phyloP scores from a whole-genome alignment of 2,888 invertebrate species.

The Amiota mariae region DNA sequence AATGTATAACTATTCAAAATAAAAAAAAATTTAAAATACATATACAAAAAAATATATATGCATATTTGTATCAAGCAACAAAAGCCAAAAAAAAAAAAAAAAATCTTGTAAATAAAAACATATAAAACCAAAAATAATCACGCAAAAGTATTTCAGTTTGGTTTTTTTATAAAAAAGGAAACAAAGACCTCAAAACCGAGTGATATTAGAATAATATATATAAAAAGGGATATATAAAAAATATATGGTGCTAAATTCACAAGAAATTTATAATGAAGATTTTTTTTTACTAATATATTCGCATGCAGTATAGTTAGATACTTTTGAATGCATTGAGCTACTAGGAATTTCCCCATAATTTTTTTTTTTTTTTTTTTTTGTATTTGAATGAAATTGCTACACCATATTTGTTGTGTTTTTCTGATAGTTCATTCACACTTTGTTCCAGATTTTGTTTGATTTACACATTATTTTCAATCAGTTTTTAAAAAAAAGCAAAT shows the following conservation, averaged over 20 bases:
- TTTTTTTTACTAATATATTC: neutral
- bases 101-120: neutral
- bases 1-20: neutral
- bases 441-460: neutral
- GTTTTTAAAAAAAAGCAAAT: no score
- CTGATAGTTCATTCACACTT: no score
- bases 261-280: no score
- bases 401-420: no score
- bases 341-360: no score
- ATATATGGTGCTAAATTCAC: no score
- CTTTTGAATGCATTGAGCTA: neutral
- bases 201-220: no score
- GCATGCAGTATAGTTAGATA: neutral
- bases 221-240: no score
- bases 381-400: neutral
- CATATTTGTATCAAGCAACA: neutral
- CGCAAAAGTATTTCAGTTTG: neutral
- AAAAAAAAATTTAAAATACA: neutral
- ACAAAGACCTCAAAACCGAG: neutral
- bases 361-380: neutral
- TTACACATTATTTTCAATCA: no score
- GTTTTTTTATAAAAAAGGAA: neutral
- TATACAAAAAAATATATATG: neutral
- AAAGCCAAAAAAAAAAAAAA: neutral
- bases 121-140: constrained; percentile 12